Base-by-base conservation (phyloP, 2,113 vertebrate genomes). In the Bagarius yarrelli region DNA sequence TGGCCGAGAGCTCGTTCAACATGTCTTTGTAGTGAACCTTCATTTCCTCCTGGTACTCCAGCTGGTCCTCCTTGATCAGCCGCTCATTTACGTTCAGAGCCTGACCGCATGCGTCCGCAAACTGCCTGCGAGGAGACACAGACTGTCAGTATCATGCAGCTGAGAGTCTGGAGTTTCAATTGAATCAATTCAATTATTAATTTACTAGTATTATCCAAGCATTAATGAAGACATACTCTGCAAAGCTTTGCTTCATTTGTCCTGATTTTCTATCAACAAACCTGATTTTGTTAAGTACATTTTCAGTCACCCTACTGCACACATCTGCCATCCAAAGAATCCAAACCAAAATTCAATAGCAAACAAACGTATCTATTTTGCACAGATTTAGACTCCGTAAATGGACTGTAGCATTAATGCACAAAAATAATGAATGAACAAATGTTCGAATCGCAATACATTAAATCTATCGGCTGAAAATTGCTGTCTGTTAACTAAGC, bases 11-110 rank as follows among this genome's bases (percentile, higher is more conserved):
- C 80, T 99, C 97, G 0, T 85, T 92, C 87, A 99, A 94, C 96
- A 99, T 98, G 86, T 99, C 96, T 87, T 92, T 94, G 52, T 99
- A 99, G 87, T 99, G 97, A 87, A 95, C 94, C 86, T 94, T 95
- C 96, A 99, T 95, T 87, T 99, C 98, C 86, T 97, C 97, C 89
- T 99, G 98, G 89, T 99, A 99, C 85, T 99, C 98, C 90, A 98
- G 89, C 82, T 99, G 98, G 84, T 99, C 98, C 87, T 99, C 96
- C 88, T 99, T 99, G 89, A 99, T 99, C 52, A 99, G 95, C 40
- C 95, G 95, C 63, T 98, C 96, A 0, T 99, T 99, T 86, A 98
- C 96, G 27, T 98, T 94, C 21, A 99, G 90, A 74, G 97, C 98
- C 73, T 96, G 96, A n/a, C 98, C 98, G 44, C 98, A 99, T 0